Conservation (phyloP, 2,113 vertebrate genomes). For the Falco punctatus region DNA sequence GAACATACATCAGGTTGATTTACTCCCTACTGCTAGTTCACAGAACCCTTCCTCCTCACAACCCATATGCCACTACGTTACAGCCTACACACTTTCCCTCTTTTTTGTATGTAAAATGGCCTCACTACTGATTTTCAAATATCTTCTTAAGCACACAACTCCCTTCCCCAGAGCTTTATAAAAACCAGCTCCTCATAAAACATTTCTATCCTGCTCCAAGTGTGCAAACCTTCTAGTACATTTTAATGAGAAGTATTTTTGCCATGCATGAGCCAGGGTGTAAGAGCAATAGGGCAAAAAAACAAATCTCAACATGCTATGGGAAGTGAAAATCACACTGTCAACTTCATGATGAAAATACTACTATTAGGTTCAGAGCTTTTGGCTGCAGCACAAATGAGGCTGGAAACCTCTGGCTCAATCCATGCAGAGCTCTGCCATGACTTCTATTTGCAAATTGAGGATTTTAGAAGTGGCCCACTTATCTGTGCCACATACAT, state of each 20-base stretch:
- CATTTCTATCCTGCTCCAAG: not conserved
- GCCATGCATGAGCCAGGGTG: not conserved
- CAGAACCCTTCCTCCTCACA: not conserved
- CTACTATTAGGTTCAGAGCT: not conserved
- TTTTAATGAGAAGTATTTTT: constrained; percentile 11
- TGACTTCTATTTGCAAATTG: not conserved
- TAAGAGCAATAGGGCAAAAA: constrained; percentile 5
- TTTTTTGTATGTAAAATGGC: not conserved
- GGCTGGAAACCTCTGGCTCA: not conserved
- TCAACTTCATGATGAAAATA: not conserved
- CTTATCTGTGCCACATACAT: not conserved
- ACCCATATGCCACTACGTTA: not conserved
- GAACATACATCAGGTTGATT: constrained; percentile 28
- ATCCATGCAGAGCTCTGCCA: not conserved
- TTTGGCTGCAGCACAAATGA: not conserved
- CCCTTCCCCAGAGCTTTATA: not conserved
- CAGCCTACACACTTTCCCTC: not conserved
- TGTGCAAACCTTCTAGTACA: not conserved
- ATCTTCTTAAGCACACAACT: not conserved
- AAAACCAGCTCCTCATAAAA: not conserved
- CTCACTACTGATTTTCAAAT: not conserved
- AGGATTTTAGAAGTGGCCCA: not conserved
- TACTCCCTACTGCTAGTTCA: not conserved
- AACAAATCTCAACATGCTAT: not conserved
- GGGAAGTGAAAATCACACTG: not conserved